Percentiles rank a stretch among this genome's conserved stretches.
These are phyloP conservation scores for Scaptomyza hsui DNA, from an alignment of 1,140 invertebrate genomes.

Conservation along the genomic window DNA sequence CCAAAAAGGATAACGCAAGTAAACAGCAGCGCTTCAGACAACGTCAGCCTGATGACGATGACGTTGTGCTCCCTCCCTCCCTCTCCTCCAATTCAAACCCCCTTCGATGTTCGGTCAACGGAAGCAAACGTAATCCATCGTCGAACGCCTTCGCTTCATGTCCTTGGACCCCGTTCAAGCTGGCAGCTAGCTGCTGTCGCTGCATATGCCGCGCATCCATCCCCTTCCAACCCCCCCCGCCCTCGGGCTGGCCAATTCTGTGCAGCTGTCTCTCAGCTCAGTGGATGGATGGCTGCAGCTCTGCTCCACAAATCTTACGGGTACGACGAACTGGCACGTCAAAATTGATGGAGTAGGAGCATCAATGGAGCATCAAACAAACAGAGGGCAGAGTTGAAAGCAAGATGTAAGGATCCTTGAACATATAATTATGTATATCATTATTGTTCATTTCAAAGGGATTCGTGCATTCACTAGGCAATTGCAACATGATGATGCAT, in stretches of 20 bases:
- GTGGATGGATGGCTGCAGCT: constrained; percentile 55
- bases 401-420: neutral
- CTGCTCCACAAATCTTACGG: constrained; percentile 27
- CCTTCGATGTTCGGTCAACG: constrained; percentile 32
- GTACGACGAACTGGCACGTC: constrained; percentile 31
- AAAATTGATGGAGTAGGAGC: constrained; percentile 64
- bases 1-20: constrained; percentile 73
- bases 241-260: constrained; percentile 51
- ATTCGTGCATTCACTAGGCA: neutral
- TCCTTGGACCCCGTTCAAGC: constrained; percentile 49
- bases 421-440: neutral
- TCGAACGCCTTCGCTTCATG: constrained; percentile 59
- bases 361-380: neutral
- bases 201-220: constrained; percentile 50
- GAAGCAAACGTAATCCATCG: constrained; percentile 73
- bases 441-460: too few species aligned
- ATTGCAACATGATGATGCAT: constrained; percentile 31
- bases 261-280: constrained; percentile 72
- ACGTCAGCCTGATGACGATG: constrained; percentile 60
- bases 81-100: neutral
- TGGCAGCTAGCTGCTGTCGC: constrained; percentile 14
- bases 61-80: constrained; percentile 20
- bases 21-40: constrained; percentile 59
- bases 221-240: neutral
- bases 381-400: neutral